These are phyloP conservation scores for Gastracanthus pulcherrimus DNA, from an alignment of 2,888 invertebrate species.

Conservation along the genomic window DNA sequence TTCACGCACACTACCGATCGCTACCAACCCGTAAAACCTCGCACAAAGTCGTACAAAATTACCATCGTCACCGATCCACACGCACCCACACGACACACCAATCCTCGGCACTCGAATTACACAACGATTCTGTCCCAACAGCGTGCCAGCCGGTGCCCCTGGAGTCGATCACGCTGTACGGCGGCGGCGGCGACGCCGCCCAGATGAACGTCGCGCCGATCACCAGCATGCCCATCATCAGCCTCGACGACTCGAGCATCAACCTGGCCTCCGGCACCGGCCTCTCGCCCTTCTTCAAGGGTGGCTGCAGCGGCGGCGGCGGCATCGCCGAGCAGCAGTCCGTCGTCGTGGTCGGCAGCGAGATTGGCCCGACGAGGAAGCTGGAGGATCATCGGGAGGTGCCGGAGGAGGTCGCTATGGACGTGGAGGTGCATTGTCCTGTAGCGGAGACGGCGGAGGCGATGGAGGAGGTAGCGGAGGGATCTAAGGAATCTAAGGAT, in stretches of 20 bases:
- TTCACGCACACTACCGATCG: too few species aligned
- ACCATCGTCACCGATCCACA: too few species aligned
- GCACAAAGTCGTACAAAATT: too few species aligned
- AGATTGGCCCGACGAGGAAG: neutral
- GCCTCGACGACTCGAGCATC: conserved; percentile 65
- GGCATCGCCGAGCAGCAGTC: too few species aligned
- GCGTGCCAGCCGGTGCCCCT: neutral
- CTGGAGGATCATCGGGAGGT: neutral
- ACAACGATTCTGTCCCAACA: neutral
- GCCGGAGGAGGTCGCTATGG: neutral
- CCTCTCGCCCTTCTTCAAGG: conserved; percentile 71
- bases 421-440: neutral
- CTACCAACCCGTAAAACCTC: too few species aligned
- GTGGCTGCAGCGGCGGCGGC: too few species aligned
- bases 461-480: neutral
- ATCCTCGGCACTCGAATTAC: too few species aligned
- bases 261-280: conserved; percentile 66
- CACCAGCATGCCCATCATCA: conserved; percentile 66
- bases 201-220: conserved; percentile 62
- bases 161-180: conserved; percentile 72
- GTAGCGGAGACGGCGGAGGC: neutral
- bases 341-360: too few species aligned
- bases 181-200: conserved; percentile 63
- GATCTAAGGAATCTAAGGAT: neutral
- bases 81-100: too few species aligned